phyloP scores from a whole-genome alignment of 1,140 invertebrate species.

The Hormaphis cornu region DNA sequence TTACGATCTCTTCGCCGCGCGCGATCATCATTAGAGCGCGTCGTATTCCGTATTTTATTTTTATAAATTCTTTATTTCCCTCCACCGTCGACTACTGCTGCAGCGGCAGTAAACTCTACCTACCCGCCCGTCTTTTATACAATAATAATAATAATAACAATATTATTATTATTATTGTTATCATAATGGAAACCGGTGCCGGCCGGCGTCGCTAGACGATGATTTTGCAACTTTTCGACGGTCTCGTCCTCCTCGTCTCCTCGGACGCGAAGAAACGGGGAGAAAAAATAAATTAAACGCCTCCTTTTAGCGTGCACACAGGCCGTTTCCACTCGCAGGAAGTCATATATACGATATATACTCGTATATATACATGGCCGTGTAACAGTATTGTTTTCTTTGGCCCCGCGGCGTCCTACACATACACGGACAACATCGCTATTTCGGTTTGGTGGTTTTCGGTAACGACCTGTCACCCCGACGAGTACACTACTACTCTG shows the following conservation, averaged over 20 bases:
- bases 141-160: no score
- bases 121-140: no score
- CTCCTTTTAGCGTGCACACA: not conserved
- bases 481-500: slow-evolving; percentile 13
- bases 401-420: not conserved
- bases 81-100: no score
- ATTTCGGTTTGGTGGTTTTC: slow-evolving; percentile 9
- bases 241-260: no score
- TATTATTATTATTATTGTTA: no score
- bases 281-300: no score
- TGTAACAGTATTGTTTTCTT: slow-evolving; percentile 6
- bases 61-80: no score
- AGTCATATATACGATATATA: no score
- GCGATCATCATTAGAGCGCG: not conserved
- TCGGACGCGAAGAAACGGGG: no score
- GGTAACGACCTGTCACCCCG: not conserved
- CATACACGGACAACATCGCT: not conserved
- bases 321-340: not conserved
- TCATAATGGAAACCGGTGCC: slow-evolving; percentile 8
- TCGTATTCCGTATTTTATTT: no score
- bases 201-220: not conserved
- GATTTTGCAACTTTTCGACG: slow-evolving; percentile 24
- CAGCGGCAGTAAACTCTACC: no score
- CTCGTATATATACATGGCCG: no score
- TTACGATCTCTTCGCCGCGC: slow-evolving; percentile 11